Evolutionary conservation across 2,888 invertebrate species (phyloP), one percentile per base, ranked within the genome.

Genomic region (Nymphalis polychloros): DNA sequence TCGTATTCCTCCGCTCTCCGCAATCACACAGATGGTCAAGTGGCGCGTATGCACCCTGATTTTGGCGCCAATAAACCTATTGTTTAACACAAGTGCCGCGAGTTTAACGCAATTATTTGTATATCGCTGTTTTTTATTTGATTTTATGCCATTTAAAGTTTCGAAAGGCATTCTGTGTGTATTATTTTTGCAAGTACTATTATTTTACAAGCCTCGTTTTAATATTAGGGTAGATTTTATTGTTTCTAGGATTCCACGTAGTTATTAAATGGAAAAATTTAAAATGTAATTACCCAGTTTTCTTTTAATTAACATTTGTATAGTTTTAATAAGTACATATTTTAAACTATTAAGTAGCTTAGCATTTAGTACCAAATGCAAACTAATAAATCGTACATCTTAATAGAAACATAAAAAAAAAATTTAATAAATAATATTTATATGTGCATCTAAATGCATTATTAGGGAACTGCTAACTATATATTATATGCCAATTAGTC

Each of bases 81-180:
- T 89, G 89, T 89, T 87, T 85, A 84, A 73, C 79, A 82, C 84
- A 84, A 89, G 89, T 88, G 84, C 84, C 70, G 85, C 85, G 84
- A 82, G 81, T 80, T 77, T 83, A 84, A 86, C 78, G 82, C 82
- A 79, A 84, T 88, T 85, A 87, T 86, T 83, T 83, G 82, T 82
- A 78, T 82, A 83, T 83, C 80, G 80, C 78, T 75, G 76, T 79
- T 80, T 82, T 81, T 83, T 84, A 84, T 86, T 84, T 78, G 79
- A 84, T 85, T 86, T 84, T 71, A 81, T 81, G 75, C 80, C 80
- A 82, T 85, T 85, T 84, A 75, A 74, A 77, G 76, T 76, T 73
- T 68, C 64, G 60, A 64, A 71, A 63, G 53, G 23, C 68, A 61
- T 65, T 63, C 35, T 48, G 57, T 60, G 41, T 55, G 27, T 55